Evolutionary conservation across 1,140 invertebrate genomes (phyloP).

Genomic region (Leptestheria dahalacensis): DNA sequence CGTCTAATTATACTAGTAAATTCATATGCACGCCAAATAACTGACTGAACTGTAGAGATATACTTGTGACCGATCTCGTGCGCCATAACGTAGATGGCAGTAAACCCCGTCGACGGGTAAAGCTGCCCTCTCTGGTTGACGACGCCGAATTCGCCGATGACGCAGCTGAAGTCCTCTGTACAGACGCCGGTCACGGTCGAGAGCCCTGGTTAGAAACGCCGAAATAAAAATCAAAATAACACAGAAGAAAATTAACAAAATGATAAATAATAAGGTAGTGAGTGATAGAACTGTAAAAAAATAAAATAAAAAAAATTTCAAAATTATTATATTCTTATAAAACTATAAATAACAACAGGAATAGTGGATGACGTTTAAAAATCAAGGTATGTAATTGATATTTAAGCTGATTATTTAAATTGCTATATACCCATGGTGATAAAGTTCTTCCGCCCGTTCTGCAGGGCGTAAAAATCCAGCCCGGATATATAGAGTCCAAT

Average conservation of each 20-base stretch:
- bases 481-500: constrained; percentile 64
- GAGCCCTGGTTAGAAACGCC: constrained; percentile 32
- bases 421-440: constrained; percentile 45
- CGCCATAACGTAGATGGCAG: constrained; percentile 67
- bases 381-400: no score
- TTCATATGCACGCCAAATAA: constrained; percentile 23
- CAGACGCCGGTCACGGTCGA: constrained; percentile 68
- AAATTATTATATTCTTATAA: no score
- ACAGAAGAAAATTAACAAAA: not conserved
- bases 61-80: constrained; percentile 82
- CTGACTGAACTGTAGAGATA: no score
- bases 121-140: constrained; percentile 56
- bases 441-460: constrained; percentile 45
- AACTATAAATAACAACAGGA: no score
- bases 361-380: no score
- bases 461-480: constrained; percentile 52
- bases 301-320: no score
- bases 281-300: no score
- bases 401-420: not conserved
- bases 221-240: not conserved
- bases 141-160: constrained; percentile 64
- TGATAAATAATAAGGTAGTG: no score
- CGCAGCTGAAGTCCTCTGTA: constrained; percentile 54
- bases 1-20: not conserved
- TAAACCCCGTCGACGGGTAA: constrained; percentile 57